Evolutionary conservation across 1,140 invertebrate genomes (phyloP), one percentile per base, ranked within the genome.

Genomic region (Drosophila tristis): DNA sequence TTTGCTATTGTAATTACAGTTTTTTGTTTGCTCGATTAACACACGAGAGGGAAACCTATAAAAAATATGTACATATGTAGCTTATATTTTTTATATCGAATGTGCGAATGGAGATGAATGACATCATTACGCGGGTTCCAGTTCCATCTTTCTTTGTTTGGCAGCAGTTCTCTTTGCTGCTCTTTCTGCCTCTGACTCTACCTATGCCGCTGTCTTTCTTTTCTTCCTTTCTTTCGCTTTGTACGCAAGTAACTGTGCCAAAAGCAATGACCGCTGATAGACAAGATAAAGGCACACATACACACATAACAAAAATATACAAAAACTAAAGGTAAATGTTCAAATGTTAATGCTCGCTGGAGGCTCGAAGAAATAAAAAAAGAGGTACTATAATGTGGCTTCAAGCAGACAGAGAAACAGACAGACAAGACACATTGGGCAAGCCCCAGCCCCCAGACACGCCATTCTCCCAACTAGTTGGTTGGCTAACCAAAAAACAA

Each of bases 221-320:
- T 70, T 64, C 53, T 57, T 70, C 53, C 54, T 39, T 4, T 51
- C 48, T 49, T 59, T 63, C 51, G 72, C 42, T 70, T 70, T 48
- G 26, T 59, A 50, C 47, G 68, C 59, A 81, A 78, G 71, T 78
- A 78, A 87, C 78, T 82, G 74, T 78, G 74, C 78, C 81, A 85
- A 67, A 80, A 74, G 67, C 72, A 85, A 72, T 68, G 70, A 82
- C 68, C 79, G 79, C 50, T 66, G 60, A 77, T 73, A 63, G 61
- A 58, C 68, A 81, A 61, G 58, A 87, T 59, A 81, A 68, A 71
- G 55, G 75, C 43, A 67, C 56, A 77, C 43, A 45, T 11, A 56
- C 20, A 20, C 20, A 47, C 11, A 55, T 23, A 15, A 8, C 44
- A 39, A 48, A 54, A 20, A 20, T 20, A 20, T 2, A 66, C 48